Evolutionary conservation across 2,888 invertebrate genomes (phyloP), one percentile per base, ranked within the genome.

Genomic region (Margaritifera margaritifera): DNA sequence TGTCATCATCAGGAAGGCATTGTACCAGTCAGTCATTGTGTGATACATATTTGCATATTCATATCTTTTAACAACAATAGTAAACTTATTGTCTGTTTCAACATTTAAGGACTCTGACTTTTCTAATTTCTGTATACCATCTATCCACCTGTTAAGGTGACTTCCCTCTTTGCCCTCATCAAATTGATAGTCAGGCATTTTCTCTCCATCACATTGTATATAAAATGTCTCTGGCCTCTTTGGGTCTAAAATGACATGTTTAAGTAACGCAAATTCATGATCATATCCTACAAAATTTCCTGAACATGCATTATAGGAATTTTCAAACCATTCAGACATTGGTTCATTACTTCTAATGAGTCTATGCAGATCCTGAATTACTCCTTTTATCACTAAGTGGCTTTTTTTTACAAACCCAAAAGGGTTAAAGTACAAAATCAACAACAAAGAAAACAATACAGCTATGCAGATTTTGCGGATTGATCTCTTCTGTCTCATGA

Each of bases 31-130:
- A 11, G 86, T 84, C 78, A 88, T 83, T 6, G 85, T 82, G 71
- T 87, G 85, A 68, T 87, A 88, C 6, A 86, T 64, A 71, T 88
- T 88, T 19, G 80, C 86, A 72, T 86, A 88, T 66, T 88, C 87
- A 65, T 86, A 87, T 18, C 88, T 69, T 56, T 75, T 69, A 0
- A 87, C 78, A 57, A 83, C 84, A 25, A 87, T 70, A 18, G 84
- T 62, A 55, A 69, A 6, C 24, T 31, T 50, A 18, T 59, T 61
- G 24, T 62, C 53, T 0, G 20, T n/a, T 18, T 52, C 22, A 58
- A 24, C 42, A 19, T 54, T 58, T 11, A 25, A 8, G 18, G 24
- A 31, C 22, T 27, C 24, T 52, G 18, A 52, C 22, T 18, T 51
- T n/a, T 6, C 18, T 25, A 31, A 31, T 31, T 24, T 22, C 20